These are phyloP conservation scores for Ichneumon xanthorius DNA, from an alignment of 2,888 invertebrate genomes.

Conservation along the genomic window DNA sequence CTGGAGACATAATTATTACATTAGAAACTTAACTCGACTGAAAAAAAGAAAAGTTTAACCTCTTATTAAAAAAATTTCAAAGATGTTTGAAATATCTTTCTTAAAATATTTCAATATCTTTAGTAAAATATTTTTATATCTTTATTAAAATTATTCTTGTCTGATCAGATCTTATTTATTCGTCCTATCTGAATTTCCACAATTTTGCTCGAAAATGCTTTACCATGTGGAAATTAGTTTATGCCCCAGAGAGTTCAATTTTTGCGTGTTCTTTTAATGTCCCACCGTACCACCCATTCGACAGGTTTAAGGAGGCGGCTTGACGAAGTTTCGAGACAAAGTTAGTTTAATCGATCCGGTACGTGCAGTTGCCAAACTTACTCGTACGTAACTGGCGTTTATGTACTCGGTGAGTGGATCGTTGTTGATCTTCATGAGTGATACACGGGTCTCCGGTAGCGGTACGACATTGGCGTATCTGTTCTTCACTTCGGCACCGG, in stretches of 20 bases:
- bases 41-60: not conserved
- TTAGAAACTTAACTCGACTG: not conserved
- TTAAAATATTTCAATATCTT: too few species aligned
- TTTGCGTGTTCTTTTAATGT: not conserved
- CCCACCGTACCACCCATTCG: not conserved
- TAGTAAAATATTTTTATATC: not conserved
- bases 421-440: conserved; percentile 89
- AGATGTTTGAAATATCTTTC: too few species aligned
- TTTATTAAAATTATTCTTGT: too few species aligned
- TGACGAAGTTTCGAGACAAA: not conserved
- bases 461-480: conserved; percentile 98
- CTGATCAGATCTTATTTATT: too few species aligned
- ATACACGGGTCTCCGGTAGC: conserved; percentile 95
- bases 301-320: not conserved
- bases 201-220: not conserved
- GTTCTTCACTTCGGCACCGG: conserved; percentile 96
- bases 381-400: conserved; percentile 96
- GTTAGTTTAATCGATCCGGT: conserved; percentile 1
- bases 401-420: conserved; percentile 95
- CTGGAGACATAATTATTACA: conserved; percentile 84
- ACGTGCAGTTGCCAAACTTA: conserved; percentile 85
- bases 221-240: not conserved
- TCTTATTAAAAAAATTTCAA: not conserved
- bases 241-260: not conserved
- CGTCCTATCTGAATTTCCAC: not conserved